Conservation (phyloP, 2,888 invertebrate species). For the Monoplex corrugatus region DNA sequence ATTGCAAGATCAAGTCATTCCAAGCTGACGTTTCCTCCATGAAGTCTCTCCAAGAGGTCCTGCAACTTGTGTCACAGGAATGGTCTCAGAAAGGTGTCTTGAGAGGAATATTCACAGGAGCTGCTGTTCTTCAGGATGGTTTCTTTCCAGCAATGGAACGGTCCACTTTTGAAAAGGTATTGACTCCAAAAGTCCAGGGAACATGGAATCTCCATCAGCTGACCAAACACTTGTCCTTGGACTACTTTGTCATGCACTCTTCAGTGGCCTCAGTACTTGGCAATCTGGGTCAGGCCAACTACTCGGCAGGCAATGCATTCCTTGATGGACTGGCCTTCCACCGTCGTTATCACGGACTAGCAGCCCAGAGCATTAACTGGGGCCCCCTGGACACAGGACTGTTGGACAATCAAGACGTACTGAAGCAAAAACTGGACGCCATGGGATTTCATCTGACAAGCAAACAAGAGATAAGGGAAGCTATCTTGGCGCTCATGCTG, state of each 20-base stretch:
- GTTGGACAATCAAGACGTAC: constrained; percentile 42
- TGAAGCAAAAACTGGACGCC: constrained; percentile 40
- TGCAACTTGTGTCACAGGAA: background rate
- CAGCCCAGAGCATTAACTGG: constrained; percentile 72
- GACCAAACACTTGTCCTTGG: constrained; percentile 59
- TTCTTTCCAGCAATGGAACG: constrained; percentile 55
- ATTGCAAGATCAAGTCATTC: constrained; percentile 55
- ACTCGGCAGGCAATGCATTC: constrained; percentile 71
- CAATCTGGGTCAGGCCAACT: constrained; percentile 68
- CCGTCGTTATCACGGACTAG: constrained; percentile 60
- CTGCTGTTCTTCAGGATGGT: constrained; percentile 63
- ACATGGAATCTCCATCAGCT: constrained; percentile 70
- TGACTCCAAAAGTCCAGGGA: constrained; percentile 67
- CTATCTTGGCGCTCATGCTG: background rate
- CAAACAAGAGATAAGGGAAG: constrained; percentile 47
- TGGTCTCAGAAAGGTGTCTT: constrained; percentile 44
- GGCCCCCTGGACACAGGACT: constrained; percentile 68
- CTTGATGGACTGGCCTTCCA: constrained; percentile 68
- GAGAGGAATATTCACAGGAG: constrained; percentile 71
- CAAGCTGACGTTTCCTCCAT: constrained; percentile 64
- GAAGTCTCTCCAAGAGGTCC: constrained; percentile 47
- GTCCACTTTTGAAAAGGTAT: constrained; percentile 57
- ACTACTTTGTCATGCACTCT: constrained; percentile 72
- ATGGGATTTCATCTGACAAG: constrained; percentile 51
- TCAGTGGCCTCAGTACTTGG: constrained; percentile 70